A percentile compares a stretch with the other conserved stretches of the same genome.
phyloP scores from a whole-genome alignment of 2,888 invertebrate species.

The Pharmacophagus antenor region DNA sequence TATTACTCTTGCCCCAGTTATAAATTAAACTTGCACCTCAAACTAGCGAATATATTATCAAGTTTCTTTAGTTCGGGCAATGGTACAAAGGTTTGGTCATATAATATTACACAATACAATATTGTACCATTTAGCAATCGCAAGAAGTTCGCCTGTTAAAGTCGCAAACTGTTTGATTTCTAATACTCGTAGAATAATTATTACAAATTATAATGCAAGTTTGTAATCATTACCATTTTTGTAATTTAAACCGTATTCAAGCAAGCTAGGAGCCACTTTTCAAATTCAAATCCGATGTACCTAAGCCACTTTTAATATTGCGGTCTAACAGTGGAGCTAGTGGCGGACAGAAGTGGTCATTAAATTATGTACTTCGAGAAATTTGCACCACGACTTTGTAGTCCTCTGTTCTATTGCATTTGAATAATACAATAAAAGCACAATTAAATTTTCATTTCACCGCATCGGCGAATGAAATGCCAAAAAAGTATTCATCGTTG shows the following conservation, averaged over 20 bases:
- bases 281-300: constrained; percentile 8
- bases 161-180: constrained; percentile 53
- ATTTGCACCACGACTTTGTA: constrained; percentile 41
- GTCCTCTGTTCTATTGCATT: constrained; percentile 26
- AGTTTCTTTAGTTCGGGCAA: constrained; percentile 45
- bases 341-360: constrained; percentile 43
- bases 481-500: background rate
- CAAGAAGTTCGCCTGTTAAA: constrained; percentile 57
- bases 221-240: constrained; percentile 5
- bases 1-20: constrained; percentile 4
- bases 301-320: constrained; percentile 39
- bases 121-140: constrained; percentile 61
- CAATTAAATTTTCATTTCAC: constrained; percentile 22
- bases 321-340: constrained; percentile 39
- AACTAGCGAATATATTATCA: constrained; percentile 36
- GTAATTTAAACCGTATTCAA: constrained; percentile 32
- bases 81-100: constrained; percentile 49
- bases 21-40: constrained; percentile 34
- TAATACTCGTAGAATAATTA: constrained; percentile 41
- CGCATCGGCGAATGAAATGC: background rate
- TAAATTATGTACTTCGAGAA: constrained; percentile 55
- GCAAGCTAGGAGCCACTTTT: constrained; percentile 31
- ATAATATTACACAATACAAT: constrained; percentile 52
- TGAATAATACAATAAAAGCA: constrained; percentile 28
- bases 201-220: constrained; percentile 33